phyloP scores from a whole-genome alignment of 2,888 invertebrate species.

The Hylaea fasciaria region DNA sequence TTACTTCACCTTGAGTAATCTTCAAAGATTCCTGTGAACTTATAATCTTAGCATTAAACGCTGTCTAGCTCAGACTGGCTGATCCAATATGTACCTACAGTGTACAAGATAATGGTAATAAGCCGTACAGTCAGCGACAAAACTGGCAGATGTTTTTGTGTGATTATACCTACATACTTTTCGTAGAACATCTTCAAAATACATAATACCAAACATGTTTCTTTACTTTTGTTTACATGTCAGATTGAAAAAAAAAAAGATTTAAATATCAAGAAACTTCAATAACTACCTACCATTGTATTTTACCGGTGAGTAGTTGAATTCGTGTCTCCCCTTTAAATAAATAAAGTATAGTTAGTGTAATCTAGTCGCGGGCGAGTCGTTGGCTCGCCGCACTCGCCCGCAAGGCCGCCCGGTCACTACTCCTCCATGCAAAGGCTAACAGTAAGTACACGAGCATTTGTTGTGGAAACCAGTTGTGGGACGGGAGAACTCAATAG shows the following conservation, averaged over 20 bases:
- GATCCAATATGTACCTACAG: not conserved
- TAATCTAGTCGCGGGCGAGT: conserved; percentile 1
- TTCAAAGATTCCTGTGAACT: not conserved
- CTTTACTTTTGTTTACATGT: no score
- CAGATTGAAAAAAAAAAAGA: no score
- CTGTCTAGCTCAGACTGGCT: not conserved
- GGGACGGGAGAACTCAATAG: no score
- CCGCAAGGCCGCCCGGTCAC: conserved; percentile 48
- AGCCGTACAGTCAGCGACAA: no score
- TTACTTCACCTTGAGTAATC: not conserved
- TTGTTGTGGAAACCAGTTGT: not conserved
- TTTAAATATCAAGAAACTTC: no score
- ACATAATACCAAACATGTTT: no score
- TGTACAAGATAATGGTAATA: not conserved
- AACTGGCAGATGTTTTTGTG: no score
- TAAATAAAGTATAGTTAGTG: conserved; percentile 2
- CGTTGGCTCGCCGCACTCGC: conserved; percentile 19
- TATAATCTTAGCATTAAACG: not conserved
- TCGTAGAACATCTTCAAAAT: no score
- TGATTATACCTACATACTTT: no score
- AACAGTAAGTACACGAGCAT: conserved; percentile 1
- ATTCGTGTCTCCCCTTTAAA: not conserved
- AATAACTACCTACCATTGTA: no score
- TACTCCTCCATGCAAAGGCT: conserved; percentile 13
- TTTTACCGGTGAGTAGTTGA: not conserved